phyloP scores from a whole-genome alignment of 2,797 vertebrate species.

The Typhlichthys eigenmanni region DNA sequence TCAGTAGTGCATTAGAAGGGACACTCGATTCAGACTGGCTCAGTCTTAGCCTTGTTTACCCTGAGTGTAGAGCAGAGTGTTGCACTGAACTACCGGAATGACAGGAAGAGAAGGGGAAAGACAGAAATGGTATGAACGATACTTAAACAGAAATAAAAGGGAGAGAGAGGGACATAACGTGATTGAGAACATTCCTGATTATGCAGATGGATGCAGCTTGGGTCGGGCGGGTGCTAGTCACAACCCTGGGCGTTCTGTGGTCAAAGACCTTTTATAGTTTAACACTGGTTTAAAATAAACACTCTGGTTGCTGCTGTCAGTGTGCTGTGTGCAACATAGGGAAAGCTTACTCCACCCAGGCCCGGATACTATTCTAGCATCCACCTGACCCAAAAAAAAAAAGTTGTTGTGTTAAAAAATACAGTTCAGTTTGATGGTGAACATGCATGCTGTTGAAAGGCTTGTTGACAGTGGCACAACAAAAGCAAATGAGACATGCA shows the following conservation, averaged over 20 bases:
- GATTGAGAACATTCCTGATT: slow-evolving; percentile 11
- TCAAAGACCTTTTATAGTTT: slow-evolving; percentile 64
- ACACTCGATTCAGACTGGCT: slow-evolving; percentile 65
- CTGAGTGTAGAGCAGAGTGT: slow-evolving; percentile 59
- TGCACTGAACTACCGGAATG: slow-evolving; percentile 59
- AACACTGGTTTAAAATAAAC: slow-evolving; percentile 64
- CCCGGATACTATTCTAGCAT: not conserved
- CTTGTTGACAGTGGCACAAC: no score
- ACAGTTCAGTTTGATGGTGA: no score
- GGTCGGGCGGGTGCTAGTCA: slow-evolving; percentile 12
- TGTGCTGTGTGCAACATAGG: slow-evolving; percentile 36
- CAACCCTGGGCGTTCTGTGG: slow-evolving; percentile 47
- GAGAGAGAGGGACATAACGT: not conserved
- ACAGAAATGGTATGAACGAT: not conserved
- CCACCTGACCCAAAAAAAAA: no score
- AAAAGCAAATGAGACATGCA: no score
- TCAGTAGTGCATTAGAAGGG: slow-evolving; percentile 64
- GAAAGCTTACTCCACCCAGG: slow-evolving; percentile 51
- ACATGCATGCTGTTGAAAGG: no score
- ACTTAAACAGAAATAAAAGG: not conserved
- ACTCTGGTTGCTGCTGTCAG: slow-evolving; percentile 38
- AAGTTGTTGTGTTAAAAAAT: no score
- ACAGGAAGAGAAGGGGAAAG: not conserved
- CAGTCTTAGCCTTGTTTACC: slow-evolving; percentile 65
- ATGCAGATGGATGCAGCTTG: slow-evolving; percentile 9